Conservation (phyloP, 1,140 invertebrate species). For the roundworm (Caenorhabditis elegans) region DNA sequence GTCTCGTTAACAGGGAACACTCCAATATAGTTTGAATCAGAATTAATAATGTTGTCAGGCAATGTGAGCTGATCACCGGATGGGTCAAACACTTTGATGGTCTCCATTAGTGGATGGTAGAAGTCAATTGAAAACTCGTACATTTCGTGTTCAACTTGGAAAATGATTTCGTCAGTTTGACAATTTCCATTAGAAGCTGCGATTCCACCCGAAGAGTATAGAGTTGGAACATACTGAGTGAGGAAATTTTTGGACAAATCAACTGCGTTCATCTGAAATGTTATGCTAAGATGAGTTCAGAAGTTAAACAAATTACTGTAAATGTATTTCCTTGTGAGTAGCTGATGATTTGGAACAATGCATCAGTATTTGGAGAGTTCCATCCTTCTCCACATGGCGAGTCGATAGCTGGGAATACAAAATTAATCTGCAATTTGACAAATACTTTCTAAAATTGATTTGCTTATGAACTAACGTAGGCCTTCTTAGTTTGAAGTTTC, state of each 20-base stretch:
- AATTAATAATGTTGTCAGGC: slow-evolving; percentile 33
- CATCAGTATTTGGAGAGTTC: neutral
- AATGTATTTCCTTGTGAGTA: slow-evolving; percentile 46
- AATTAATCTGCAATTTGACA: slow-evolving; percentile 39
- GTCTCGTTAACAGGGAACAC: slow-evolving; percentile 37
- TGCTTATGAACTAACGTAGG: slow-evolving; percentile 11
- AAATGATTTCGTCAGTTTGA: slow-evolving; percentile 32
- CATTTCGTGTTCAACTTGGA: slow-evolving; percentile 49
- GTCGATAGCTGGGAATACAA: slow-evolving; percentile 41
- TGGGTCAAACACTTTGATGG: slow-evolving; percentile 28
- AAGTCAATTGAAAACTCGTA: slow-evolving; percentile 49
- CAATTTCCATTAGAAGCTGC: slow-evolving; percentile 25
- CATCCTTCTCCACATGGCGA: slow-evolving; percentile 48
- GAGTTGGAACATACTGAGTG: slow-evolving; percentile 42
- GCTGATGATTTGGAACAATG: slow-evolving; percentile 31
- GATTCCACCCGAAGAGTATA: slow-evolving; percentile 39
- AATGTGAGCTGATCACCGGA: slow-evolving; percentile 16
- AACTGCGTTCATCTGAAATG: slow-evolving; percentile 34
- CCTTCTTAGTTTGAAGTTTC: slow-evolving; percentile 37
- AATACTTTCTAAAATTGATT: neutral
- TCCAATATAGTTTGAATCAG: slow-evolving; percentile 44
- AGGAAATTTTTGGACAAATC: slow-evolving; percentile 42
- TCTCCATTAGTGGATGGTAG: slow-evolving; percentile 43
- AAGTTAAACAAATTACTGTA: slow-evolving; percentile 27
- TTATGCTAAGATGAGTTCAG: neutral